Conservation (phyloP, 1,140 invertebrate genomes). For the Drosophila sulfurigaster region DNA sequence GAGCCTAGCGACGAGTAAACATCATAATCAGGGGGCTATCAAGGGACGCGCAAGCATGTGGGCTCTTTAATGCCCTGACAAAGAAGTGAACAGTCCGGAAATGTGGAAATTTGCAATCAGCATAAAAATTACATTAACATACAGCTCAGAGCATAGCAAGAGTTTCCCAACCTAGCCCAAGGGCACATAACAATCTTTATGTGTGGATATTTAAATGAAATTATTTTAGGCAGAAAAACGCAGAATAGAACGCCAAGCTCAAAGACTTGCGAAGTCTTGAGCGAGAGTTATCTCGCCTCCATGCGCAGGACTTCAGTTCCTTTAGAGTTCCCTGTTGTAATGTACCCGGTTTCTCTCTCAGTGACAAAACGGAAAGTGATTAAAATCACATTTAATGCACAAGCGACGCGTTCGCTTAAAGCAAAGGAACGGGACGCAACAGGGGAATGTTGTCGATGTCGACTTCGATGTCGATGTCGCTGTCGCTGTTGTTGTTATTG, state of each 20-base stretch:
- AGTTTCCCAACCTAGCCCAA: background rate
- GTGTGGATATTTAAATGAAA: constrained; percentile 76
- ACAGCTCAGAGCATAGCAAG: constrained; percentile 9
- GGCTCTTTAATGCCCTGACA: constrained; percentile 59
- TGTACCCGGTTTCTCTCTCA: constrained; percentile 20
- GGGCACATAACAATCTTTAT: constrained; percentile 53
- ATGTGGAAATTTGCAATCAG: constrained; percentile 81
- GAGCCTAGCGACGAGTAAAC: constrained; percentile 55
- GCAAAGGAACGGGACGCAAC: constrained; percentile 10
- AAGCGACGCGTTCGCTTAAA: constrained; percentile 41
- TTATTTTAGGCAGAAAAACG: constrained; percentile 60
- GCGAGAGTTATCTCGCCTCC: constrained; percentile 18
- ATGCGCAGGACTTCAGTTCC: constrained; percentile 12
- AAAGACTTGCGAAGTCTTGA: constrained; percentile 10
- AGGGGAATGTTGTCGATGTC: constrained; percentile 24
- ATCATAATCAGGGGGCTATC: constrained; percentile 60
- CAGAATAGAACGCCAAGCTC: constrained; percentile 19
- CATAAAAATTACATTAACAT: constrained; percentile 83
- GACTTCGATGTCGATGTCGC: background rate
- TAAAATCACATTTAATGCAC: constrained; percentile 81
- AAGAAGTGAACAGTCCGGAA: constrained; percentile 68
- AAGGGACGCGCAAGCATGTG: constrained; percentile 38
- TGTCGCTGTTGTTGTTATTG: constrained; percentile 2
- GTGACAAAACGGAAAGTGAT: constrained; percentile 79
- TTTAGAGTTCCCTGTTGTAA: background rate